Evolutionary conservation across 92 coral and sea anemone genomes (phyloP).

Genomic region (Meandrina meandrites): DNA sequence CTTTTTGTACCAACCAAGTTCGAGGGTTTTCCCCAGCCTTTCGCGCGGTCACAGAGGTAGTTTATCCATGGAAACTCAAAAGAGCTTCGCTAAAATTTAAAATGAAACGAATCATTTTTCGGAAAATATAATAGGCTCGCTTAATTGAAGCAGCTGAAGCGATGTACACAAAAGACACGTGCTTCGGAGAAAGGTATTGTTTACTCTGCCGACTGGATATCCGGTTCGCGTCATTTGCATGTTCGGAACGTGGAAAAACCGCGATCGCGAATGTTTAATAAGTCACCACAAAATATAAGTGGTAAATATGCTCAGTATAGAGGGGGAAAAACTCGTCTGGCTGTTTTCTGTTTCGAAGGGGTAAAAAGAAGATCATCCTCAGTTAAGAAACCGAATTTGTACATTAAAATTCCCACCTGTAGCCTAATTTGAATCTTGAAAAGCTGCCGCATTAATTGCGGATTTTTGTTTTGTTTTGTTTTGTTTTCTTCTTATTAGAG

Average conservation of each 20-base stretch:
- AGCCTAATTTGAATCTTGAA: neutral
- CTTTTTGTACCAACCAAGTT: neutral
- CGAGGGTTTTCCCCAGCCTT: conserved; percentile 25
- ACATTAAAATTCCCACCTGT: neutral
- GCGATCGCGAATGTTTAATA: too few species aligned
- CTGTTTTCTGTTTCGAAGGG: neutral
- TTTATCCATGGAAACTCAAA: neutral
- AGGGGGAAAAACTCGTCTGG: neutral
- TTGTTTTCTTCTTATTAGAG: neutral
- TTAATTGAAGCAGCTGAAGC: neutral
- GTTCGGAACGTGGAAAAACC: too few species aligned
- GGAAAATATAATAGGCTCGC: neutral
- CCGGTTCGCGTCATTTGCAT: neutral
- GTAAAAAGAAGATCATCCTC: neutral
- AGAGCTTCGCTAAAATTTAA: neutral
- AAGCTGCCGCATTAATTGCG: neutral
- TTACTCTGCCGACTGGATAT: neutral
- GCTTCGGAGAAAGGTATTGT: neutral
- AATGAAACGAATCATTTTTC: neutral
- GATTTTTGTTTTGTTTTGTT: neutral
- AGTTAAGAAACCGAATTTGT: too few species aligned
- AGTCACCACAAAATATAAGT: neutral
- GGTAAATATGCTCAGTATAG: neutral
- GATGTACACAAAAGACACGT: neutral
- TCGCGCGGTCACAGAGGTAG: neutral